Conservation (phyloP, 2,888 invertebrate species). For the Elgonia sp. region DNA sequence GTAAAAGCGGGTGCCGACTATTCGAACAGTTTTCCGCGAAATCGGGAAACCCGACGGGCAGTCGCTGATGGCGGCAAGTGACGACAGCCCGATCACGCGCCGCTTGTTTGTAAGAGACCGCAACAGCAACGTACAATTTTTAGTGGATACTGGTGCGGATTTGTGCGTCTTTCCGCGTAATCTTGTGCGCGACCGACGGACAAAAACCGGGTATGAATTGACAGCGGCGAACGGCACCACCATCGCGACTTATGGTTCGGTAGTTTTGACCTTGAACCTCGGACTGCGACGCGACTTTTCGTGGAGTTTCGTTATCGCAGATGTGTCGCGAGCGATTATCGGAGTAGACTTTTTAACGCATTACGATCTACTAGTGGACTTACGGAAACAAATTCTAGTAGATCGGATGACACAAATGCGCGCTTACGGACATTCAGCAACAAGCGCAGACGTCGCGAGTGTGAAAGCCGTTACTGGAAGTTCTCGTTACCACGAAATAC, state of each 20-base stretch:
- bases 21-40: background rate
- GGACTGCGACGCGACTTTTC: background rate
- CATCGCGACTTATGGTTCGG: constrained; percentile 5
- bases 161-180: background rate
- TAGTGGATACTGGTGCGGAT: constrained; percentile 3
- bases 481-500: background rate
- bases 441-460: background rate
- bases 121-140: background rate
- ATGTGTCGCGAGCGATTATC: constrained; percentile 4
- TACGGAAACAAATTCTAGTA: background rate
- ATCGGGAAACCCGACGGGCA: background rate
- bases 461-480: background rate
- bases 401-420: background rate
- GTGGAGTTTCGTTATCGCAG: constrained; percentile 12
- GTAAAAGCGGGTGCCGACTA: constrained; percentile 53
- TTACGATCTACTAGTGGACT: constrained; percentile 1
- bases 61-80: constrained; percentile 16
- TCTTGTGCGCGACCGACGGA: constrained; percentile 57
- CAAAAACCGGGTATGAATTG: constrained; percentile 65
- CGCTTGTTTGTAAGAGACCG: constrained; percentile 10
- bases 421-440: background rate
- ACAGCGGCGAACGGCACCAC: background rate
- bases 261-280: background rate
- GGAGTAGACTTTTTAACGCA: constrained; percentile 5
- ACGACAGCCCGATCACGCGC: background rate